phyloP scores from a whole-genome alignment of 2,797 vertebrate genomes.

The Epinephelus malabaricus region DNA sequence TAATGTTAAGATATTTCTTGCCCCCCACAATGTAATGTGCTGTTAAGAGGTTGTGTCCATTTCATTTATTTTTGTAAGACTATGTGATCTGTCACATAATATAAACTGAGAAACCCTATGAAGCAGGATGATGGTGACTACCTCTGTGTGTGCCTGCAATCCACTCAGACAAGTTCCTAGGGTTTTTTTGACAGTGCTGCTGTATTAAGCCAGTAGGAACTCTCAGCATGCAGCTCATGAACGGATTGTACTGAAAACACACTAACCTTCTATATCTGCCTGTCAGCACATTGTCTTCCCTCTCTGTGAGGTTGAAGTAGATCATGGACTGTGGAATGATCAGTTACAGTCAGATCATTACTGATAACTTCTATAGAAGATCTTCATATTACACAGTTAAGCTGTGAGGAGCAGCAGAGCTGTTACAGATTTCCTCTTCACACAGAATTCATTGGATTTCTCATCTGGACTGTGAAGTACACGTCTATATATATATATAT shows the following conservation, averaged over 20 bases:
- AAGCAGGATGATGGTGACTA: slow-evolving; percentile 2
- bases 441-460: no score
- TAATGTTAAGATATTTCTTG: no score
- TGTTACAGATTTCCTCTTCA: background rate
- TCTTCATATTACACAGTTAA: slow-evolving; percentile 3
- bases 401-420: background rate
- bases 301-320: slow-evolving; percentile 17
- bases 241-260: slow-evolving; percentile 23
- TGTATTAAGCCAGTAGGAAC: background rate
- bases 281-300: slow-evolving; percentile 24
- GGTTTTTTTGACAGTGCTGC: background rate
- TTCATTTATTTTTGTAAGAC: no score
- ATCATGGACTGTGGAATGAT: slow-evolving; percentile 18
- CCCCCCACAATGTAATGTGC: no score
- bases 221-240: background rate
- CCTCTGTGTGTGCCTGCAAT: slow-evolving; percentile 2
- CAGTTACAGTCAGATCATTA: background rate
- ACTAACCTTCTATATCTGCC: slow-evolving; percentile 9
- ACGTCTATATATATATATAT: no score
- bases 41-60: no score
- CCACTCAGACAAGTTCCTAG: background rate
- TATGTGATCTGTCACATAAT: no score
- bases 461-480: no score
- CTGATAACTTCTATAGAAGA: background rate
- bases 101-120: background rate